Base-by-base conservation (phyloP, 2,888 invertebrate genomes). In the Eremobia ochroleuca region DNA sequence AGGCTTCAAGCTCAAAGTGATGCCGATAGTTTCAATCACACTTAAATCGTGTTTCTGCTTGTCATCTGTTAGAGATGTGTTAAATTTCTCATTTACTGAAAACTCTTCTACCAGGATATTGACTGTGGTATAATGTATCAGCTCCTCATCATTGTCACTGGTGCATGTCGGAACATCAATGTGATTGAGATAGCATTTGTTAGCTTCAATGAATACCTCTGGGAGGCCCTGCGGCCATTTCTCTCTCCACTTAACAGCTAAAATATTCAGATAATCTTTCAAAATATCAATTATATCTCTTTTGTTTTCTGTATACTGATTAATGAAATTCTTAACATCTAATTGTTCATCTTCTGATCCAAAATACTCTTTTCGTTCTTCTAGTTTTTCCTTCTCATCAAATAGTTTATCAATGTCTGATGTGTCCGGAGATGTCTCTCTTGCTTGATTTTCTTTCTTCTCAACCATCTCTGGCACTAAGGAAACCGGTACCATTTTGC, bases 171-270 rank as follows among this genome's bases (percentile, higher is more conserved):
- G 97, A 49, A 94, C 88, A 88, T 97, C 96, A 87, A 96, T 93
- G 83, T 96, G 96, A 79, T 93, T 95, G 81, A 94, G 96, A 79
- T 97, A 97, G 83, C 96, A 97, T 85, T 97, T 94, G 88, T 98
- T 98, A 11, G 97, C 96, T 91, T 97, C 96, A 79, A 98, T 93
- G 92, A 97, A 98, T 66, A 97, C 90, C 25, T 97, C 94, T 0
- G 97, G 90, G 49, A 98, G 94, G 66, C 96, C 97, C 78, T 96
- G 93, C 0, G 98, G 98, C 98, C 98, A 98, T 81, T 97, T 97
- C 15, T 96, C 90, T 86, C 96, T 96, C 98, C 98, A 98, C 87
- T 98, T 97, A 11, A 93, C 94, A 15, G 97, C 95, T 72, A 98
- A 92, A 85, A 97, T 95, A 87, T 94, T 94, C 0, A 98, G 96